These are phyloP conservation scores for Dryococelus australis DNA, from an alignment of 2,888 invertebrate genomes.

Conservation along the genomic window DNA sequence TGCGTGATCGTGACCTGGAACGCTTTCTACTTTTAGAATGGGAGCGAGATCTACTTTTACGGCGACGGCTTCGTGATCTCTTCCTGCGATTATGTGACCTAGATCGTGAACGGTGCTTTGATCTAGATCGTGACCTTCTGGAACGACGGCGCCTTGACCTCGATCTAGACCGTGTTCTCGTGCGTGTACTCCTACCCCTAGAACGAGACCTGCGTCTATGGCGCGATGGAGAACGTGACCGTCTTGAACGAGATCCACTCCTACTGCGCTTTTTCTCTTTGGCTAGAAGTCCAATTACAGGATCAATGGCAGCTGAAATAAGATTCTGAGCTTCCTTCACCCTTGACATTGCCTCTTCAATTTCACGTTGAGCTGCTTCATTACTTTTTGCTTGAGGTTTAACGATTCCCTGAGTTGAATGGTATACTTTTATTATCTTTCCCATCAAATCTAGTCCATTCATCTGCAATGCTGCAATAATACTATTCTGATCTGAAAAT, in stretches of 20 bases:
- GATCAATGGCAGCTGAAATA: slow-evolving; percentile 93
- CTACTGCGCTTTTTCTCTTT: slow-evolving; percentile 79
- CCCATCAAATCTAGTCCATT: slow-evolving; percentile 83
- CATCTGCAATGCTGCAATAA: slow-evolving; percentile 84
- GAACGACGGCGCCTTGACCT: slow-evolving; percentile 59
- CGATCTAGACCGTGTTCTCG: slow-evolving; percentile 49
- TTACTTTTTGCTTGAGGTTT: slow-evolving; percentile 95
- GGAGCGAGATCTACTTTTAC: slow-evolving; percentile 45
- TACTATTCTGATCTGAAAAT: slow-evolving; percentile 89
- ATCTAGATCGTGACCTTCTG: slow-evolving; percentile 66
- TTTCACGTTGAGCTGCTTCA: slow-evolving; percentile 93
- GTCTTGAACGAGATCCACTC: slow-evolving; percentile 65
- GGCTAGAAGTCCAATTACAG: slow-evolving; percentile 85
- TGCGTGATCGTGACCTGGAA: slow-evolving; percentile 51
- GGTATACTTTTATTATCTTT: slow-evolving; percentile 74
- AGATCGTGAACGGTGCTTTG: slow-evolving; percentile 66
- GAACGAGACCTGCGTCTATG: slow-evolving; percentile 52
- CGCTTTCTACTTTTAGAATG: slow-evolving; percentile 51
- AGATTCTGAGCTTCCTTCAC: slow-evolving; percentile 96
- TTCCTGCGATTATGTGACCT: slow-evolving; percentile 58
- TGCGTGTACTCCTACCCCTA: slow-evolving; percentile 45
- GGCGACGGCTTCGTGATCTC: slow-evolving; percentile 51
- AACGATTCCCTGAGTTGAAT: slow-evolving; percentile 89
- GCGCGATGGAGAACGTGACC: slow-evolving; percentile 51
- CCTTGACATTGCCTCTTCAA: slow-evolving; percentile 96